These are phyloP conservation scores for Plebejus anna DNA, from an alignment of 2,888 invertebrate species.

Conservation along the genomic window DNA sequence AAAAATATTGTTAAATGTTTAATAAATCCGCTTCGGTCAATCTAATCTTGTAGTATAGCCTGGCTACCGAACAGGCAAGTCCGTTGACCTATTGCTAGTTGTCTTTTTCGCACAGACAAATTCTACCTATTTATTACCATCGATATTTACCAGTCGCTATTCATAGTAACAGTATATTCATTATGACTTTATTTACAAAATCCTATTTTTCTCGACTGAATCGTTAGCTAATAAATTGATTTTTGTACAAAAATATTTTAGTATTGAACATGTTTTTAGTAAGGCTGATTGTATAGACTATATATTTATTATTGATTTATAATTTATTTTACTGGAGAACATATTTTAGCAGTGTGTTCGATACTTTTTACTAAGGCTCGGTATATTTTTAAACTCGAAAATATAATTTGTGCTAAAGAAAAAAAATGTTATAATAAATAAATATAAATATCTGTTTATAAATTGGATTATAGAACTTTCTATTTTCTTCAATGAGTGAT, in stretches of 20 bases:
- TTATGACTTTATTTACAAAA: not conserved
- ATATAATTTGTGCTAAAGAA: not conserved
- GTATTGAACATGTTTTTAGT: not conserved
- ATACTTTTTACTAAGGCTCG: not conserved
- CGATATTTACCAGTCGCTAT: too few relatives aligned
- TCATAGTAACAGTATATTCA: too few relatives aligned
- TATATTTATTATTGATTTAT: not conserved
- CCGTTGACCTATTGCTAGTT: too few relatives aligned
- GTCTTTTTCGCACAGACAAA: too few relatives aligned
- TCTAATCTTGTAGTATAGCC: too few relatives aligned
- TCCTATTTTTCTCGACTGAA: slow-evolving; percentile 1
- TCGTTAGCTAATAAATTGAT: not conserved
- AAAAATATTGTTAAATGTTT: too few relatives aligned
- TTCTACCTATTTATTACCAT: too few relatives aligned
- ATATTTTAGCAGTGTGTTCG: not conserved
- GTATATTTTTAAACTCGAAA: not conserved
- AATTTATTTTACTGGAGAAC: not conserved
- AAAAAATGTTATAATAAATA: not conserved
- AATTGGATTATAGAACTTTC: not conserved
- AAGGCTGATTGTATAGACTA: slow-evolving; percentile 5
- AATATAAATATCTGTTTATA: not conserved
- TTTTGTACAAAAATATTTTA: slow-evolving; percentile 7
- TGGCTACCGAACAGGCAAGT: too few relatives aligned
- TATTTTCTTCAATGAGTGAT: not conserved
- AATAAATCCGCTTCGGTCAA: too few relatives aligned